Evolutionary conservation across 2,113 vertebrate genomes (phyloP), one percentile per base, ranked within the genome.

Genomic region (Chlorocebus sabaeus): DNA sequence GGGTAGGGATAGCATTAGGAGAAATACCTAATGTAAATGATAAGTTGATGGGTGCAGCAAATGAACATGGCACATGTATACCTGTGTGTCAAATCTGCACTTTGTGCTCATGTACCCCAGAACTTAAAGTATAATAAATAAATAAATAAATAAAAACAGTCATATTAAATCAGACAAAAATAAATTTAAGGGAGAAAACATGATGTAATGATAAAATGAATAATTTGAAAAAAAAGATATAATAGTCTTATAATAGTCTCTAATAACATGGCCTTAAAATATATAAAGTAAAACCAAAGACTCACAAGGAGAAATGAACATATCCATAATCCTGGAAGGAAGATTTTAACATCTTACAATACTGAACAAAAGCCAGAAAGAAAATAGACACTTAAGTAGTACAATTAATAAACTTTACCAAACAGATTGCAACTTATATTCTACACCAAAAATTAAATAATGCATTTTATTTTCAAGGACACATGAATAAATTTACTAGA

Each of bases 251-350:
- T 78, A 61, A 20, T 55, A 20, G 52, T 55, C 52, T 55, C 18
- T 89, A 89, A 88, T 68, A 92, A 30, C 52, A 50, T 78, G 84
- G 6, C 83, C 73, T 94, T 57, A 85, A 94, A 94, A 85, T 70
- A 76, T 18, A 68, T 73, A 84, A 95, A 83, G 8, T 45, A 94
- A 79, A 91, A 80, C 38, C 55, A 72, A 88, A 82, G 79, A 81
- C 27, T 67, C 79, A 95, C 14, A 43, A 84, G 38, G 48, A 86
- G 64, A 86, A 93, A 81, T 81, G 17, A 86, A 86, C 22, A 96
- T 86, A 86, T 59, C 38, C 14, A 85, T 38, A 86, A 80, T 68
- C 32, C 67, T 8, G 80, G 11, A 27, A 27, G 25, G 38, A 80
- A 93, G n/a, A 64, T 40, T 89, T 57, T 90, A 89, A 70, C 30